Evolutionary conservation across 2,888 invertebrate genomes (phyloP).

Genomic region (Sceliomorpha sp.): DNA sequence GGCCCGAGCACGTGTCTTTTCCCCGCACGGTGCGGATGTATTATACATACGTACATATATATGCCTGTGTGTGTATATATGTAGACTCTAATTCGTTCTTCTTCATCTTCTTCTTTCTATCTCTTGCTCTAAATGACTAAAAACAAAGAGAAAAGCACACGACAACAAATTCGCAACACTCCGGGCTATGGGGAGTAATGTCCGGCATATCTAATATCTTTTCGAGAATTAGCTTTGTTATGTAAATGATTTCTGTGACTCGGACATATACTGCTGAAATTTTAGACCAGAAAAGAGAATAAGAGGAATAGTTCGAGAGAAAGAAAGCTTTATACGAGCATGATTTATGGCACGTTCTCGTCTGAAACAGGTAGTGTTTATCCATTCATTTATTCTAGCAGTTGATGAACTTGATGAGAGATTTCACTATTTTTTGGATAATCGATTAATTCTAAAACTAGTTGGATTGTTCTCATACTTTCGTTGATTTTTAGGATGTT

Average conservation of each 20-base stretch:
- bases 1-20: slow-evolving; percentile 51
- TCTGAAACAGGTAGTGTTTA: too few relatives aligned
- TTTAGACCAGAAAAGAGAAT: background rate
- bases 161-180: slow-evolving; percentile 68
- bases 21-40: slow-evolving; percentile 24
- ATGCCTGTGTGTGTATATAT: slow-evolving; percentile 11
- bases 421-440: too few relatives aligned
- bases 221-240: slow-evolving; percentile 5
- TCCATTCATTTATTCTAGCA: too few relatives aligned
- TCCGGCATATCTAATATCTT: slow-evolving; percentile 24
- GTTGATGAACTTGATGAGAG: too few relatives aligned
- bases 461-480: too few relatives aligned
- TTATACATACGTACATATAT: slow-evolving; percentile 14
- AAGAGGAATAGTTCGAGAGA: too few relatives aligned
- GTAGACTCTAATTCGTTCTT: slow-evolving; percentile 37
- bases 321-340: too few relatives aligned
- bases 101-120: slow-evolving; percentile 14
- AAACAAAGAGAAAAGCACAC: slow-evolving; percentile 49
- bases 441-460: too few relatives aligned
- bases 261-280: background rate
- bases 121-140: slow-evolving; percentile 11
- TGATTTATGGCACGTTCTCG: too few relatives aligned
- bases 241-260: slow-evolving; percentile 7
- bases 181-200: slow-evolving; percentile 29
- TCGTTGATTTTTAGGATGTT: too few relatives aligned